These are phyloP conservation scores for Drosophila novamexicana DNA, from an alignment of 1,140 invertebrate species.

Conservation along the genomic window DNA sequence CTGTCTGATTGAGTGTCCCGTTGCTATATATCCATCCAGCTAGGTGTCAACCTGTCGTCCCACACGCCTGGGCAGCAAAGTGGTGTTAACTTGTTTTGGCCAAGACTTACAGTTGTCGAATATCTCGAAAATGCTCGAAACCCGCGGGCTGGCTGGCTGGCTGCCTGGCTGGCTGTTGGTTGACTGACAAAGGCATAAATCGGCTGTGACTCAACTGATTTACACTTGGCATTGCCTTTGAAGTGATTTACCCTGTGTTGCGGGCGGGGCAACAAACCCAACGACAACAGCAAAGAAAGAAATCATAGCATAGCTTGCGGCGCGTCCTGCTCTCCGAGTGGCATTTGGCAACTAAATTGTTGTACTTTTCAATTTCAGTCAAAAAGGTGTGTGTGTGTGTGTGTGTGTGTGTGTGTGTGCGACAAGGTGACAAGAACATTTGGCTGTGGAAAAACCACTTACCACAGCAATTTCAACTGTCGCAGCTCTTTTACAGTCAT, in stretches of 20 bases:
- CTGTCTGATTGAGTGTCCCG: conserved; percentile 64
- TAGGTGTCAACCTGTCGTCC: conserved; percentile 28
- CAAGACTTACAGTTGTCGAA: conserved; percentile 69
- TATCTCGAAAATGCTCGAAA: conserved; percentile 3
- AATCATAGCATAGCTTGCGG: conserved; percentile 32
- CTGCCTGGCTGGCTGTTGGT: too few species aligned
- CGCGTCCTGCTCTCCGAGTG: conserved; percentile 15
- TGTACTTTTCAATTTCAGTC: conserved; percentile 78
- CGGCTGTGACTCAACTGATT: conserved; percentile 68
- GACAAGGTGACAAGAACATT: conserved; percentile 24
- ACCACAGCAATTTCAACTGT: conserved; percentile 58
- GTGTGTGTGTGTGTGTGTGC: not conserved
- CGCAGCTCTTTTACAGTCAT: conserved; percentile 72
- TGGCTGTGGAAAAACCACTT: conserved; percentile 65
- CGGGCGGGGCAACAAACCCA: too few species aligned
- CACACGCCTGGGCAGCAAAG: conserved; percentile 9
- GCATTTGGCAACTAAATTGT: conserved; percentile 55
- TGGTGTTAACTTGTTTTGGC: conserved; percentile 75
- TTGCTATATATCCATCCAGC: conserved; percentile 4
- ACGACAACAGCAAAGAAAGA: not conserved
- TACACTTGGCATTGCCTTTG: conserved; percentile 51
- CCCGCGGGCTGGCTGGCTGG: too few species aligned
- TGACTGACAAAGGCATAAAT: conserved; percentile 76
- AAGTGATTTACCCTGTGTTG: conserved; percentile 22
- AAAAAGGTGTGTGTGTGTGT: conserved; percentile 15